phyloP scores from a whole-genome alignment of 1,140 invertebrate genomes.

The Polypedilum pembai region DNA sequence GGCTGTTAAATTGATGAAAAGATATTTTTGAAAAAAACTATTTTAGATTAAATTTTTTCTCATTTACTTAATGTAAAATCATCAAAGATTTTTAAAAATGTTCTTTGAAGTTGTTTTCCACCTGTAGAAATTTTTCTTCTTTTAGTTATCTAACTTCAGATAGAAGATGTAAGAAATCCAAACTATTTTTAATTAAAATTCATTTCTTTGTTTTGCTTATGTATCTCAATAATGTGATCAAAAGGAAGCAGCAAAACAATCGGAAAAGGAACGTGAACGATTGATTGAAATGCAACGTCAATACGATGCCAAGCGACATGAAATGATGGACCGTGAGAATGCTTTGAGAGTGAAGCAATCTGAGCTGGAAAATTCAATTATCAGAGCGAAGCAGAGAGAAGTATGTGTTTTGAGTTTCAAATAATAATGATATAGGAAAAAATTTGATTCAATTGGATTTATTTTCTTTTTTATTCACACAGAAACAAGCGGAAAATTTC shows the following conservation, averaged over 20 bases:
- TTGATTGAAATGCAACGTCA: constrained; percentile 43
- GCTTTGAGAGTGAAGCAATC: constrained; percentile 40
- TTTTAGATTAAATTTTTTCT: too few relatives aligned
- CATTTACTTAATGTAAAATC: too few relatives aligned
- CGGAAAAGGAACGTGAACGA: constrained; percentile 44
- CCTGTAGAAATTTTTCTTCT: too few relatives aligned
- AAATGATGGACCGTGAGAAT: constrained; percentile 42
- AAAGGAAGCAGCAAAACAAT: constrained; percentile 43
- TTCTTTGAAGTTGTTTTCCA: not conserved
- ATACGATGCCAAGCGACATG: constrained; percentile 43
- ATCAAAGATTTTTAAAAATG: too few relatives aligned
- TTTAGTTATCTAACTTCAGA: too few relatives aligned
- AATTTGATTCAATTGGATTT: not conserved
- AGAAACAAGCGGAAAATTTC: constrained; percentile 36
- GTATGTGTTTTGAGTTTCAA: constrained; percentile 31
- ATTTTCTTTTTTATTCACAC: not conserved
- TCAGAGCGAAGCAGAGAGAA: constrained; percentile 37
- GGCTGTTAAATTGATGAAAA: too few relatives aligned
- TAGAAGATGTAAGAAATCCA: not conserved
- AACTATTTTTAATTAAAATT: constrained; percentile 16
- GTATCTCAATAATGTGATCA: not conserved
- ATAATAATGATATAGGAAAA: not conserved
- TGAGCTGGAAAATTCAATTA: constrained; percentile 38
- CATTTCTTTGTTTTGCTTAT: not conserved
- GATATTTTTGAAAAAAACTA: too few relatives aligned